Evolutionary conservation across 2,888 invertebrate genomes (phyloP).

Genomic region (Nezara viridula): DNA sequence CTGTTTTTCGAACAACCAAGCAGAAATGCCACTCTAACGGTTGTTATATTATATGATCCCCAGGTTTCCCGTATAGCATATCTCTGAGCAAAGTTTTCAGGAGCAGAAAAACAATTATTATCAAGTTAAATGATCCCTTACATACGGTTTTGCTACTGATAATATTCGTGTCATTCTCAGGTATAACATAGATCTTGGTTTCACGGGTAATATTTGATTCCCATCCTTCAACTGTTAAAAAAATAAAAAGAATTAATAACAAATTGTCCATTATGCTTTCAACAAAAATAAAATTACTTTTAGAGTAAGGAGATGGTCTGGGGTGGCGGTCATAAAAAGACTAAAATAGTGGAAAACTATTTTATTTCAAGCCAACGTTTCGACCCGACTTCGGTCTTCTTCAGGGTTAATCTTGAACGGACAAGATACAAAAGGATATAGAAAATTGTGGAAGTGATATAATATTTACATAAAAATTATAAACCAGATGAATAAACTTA

Average conservation of each 20-base stretch:
- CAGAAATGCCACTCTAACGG: constrained; percentile 72
- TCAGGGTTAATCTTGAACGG: no score
- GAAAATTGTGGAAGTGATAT: no score
- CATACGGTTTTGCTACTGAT: constrained; percentile 69
- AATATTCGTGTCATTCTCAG: constrained; percentile 78
- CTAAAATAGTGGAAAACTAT: no score
- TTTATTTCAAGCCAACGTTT: no score
- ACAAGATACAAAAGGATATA: no score
- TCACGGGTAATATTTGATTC: constrained; percentile 81
- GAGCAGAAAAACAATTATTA: constrained; percentile 83
- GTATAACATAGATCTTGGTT: constrained; percentile 79
- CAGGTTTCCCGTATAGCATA: constrained; percentile 80
- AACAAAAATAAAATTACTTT: no score
- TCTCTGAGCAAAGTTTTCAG: constrained; percentile 77
- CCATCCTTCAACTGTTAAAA: constrained; percentile 75
- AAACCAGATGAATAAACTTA: no score
- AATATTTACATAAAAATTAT: no score
- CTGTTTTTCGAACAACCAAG: constrained; percentile 75
- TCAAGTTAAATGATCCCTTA: constrained; percentile 71
- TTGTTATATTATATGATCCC: constrained; percentile 71
- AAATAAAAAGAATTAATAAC: not conserved
- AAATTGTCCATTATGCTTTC: no score
- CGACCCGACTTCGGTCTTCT: no score
- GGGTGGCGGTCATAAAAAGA: no score
- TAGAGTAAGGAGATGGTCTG: no score